A percentile compares a stretch with the other conserved stretches of the same genome.
phyloP scores from a whole-genome alignment of 2,797 vertebrate genomes.

The Manis pentadactyla region DNA sequence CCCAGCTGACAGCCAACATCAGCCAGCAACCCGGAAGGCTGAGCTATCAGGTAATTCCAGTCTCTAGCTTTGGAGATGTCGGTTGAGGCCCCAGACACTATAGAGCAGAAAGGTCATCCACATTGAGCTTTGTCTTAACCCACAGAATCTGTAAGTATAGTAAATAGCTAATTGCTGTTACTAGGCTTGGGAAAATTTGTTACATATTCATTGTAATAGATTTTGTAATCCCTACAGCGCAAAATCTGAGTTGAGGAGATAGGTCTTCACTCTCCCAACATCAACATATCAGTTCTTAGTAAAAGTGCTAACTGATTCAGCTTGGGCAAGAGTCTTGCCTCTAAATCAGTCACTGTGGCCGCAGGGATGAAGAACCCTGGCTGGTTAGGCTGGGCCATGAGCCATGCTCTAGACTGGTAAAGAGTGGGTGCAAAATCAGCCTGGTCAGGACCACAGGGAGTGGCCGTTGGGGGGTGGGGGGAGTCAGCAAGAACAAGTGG shows the following conservation, averaged over 20 bases:
- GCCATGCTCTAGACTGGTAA: not conserved
- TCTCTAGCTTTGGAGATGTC: not conserved
- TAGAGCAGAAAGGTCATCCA: not conserved
- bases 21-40: not conserved
- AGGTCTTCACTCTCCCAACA: no score
- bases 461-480: not conserved
- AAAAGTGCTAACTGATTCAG: not conserved
- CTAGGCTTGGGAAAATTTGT: not conserved
- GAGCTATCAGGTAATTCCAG: not conserved
- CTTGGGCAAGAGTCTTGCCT: not conserved
- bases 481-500: not conserved
- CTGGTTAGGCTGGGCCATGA: not conserved
- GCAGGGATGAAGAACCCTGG: not conserved
- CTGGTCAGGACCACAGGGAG: not conserved
- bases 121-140: no score
- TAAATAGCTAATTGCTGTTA: not conserved
- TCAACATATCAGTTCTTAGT: not conserved
- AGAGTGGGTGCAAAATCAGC: not conserved
- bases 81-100: rapidly evolving
- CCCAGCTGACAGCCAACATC: not conserved
- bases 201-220: rapidly evolving
- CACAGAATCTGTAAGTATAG: no score
- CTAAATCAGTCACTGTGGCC: not conserved
- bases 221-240: not conserved
- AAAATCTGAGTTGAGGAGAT: not conserved